A percentile compares a stretch with the other conserved stretches of the same genome.
phyloP scores from a whole-genome alignment of 2,797 vertebrate species.

The Myotis planiceps region DNA sequence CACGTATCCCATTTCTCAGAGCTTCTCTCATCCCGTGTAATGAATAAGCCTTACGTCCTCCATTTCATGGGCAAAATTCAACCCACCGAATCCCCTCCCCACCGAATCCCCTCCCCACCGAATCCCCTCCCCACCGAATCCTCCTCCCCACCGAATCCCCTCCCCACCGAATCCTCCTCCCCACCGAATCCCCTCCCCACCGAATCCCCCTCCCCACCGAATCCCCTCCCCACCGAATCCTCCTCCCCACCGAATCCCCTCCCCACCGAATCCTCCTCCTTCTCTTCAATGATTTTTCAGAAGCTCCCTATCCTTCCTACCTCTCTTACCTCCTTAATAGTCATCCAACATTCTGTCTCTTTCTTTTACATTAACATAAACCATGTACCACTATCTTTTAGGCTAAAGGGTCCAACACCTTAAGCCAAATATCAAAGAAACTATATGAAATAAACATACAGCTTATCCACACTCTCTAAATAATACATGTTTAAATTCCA shows the following conservation, averaged over 20 bases:
- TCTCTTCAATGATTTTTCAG: neutral
- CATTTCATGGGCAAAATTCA: neutral
- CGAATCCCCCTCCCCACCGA: too few relatives aligned
- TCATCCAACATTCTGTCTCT: neutral
- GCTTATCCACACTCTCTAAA: neutral
- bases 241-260: too few relatives aligned
- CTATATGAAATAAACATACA: neutral
- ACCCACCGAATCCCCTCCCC: too few relatives aligned
- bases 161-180: neutral
- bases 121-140: too few relatives aligned
- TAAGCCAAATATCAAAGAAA: slow-evolving; percentile 31
- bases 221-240: too few relatives aligned
- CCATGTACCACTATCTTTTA: neutral
- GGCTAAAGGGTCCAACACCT: neutral
- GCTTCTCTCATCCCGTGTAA: neutral
- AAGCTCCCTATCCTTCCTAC: neutral
- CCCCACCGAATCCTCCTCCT: neutral
- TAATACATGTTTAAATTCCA: neutral
- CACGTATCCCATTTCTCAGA: neutral
- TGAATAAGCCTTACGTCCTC: neutral
- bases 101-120: too few relatives aligned
- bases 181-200: too few relatives aligned
- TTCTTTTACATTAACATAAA: slow-evolving; percentile 17
- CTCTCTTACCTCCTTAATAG: neutral
- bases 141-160: too few relatives aligned